Base-by-base conservation (phyloP, 1,140 invertebrate species). In the Luehdorfia chinensis region DNA sequence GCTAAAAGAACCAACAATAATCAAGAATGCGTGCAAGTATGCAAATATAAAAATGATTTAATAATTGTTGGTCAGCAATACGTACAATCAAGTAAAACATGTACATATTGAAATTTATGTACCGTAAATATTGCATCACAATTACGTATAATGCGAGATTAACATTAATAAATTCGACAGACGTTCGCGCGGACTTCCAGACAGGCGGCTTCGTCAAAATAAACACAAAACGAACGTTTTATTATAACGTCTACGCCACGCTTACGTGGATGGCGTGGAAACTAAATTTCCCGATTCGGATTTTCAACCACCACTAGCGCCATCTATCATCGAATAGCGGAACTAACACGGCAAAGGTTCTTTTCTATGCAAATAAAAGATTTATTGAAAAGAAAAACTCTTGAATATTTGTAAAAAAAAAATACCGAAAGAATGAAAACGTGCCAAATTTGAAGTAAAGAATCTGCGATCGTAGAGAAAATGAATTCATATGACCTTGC, bases 401-500 rank as follows among this genome's bases (percentile, higher is more conserved):
- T 39, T 43, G 5, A 45, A 55, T 59, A 47, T 30, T 49, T 19
- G 19, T 30, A 41, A 34, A 30, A 37, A 44, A 30, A 34, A 45
- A 27, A 33, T 18, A n/a, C n/a, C n/a, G n/a, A n/a, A n/a, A n/a
- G 59, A 50, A 59, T 53, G 36, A 56, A 55, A 53, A 14, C 12
- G 55, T 60, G 56, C 52, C 37, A 66, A 57, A 47, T 50, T n/a
- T n/a, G n/a, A n/a, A n/a, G n/a, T n/a, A n/a, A n/a, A 47, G 25
- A 32, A 12, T 21, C 30, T 47, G 37, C 34, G 53, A 51, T 33
- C 54, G 46, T 41, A 50, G 61, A 67, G 66, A 61, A 76, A 80
- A 80, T 74, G 54, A 66, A 75, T 78, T 72, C 67, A 68, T 65
- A 67, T 64, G 76, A 80, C 75, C 76, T 77, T 77, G 74, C 61